A percentile compares a stretch with the other conserved stretches of the same genome.
These are phyloP conservation scores for Falco rusticolus DNA, from an alignment of 2,797 vertebrate genomes.

Conservation along the genomic window DNA sequence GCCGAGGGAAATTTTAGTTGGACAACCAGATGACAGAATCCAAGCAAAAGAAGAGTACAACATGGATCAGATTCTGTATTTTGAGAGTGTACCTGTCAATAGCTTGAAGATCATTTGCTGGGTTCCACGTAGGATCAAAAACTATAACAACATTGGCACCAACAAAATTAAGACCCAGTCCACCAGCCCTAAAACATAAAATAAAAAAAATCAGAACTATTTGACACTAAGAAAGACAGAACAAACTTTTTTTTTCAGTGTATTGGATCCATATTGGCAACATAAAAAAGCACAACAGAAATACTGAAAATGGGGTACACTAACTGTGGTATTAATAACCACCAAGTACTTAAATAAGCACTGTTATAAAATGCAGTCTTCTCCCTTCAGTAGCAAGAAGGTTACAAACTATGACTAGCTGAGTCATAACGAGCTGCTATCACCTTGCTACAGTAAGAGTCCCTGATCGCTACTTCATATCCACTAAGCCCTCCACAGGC, in stretches of 20 bases:
- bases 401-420: background rate
- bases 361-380: background rate
- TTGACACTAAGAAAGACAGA: background rate
- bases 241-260: background rate
- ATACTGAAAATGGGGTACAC: background rate
- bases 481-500: background rate
- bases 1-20: background rate
- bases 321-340: background rate
- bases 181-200: slow-evolving; percentile 86
- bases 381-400: background rate
- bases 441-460: background rate
- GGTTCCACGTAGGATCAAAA: slow-evolving; percentile 98
- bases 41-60: background rate
- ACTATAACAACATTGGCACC: slow-evolving; percentile 95
- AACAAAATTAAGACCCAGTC: slow-evolving; percentile 95
- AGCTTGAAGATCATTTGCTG: slow-evolving; percentile 96
- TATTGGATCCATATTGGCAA: background rate
- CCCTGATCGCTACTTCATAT: background rate
- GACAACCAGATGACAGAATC: background rate
- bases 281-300: background rate
- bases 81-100: slow-evolving; percentile 87
- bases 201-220: background rate
- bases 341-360: background rate
- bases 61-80: background rate
- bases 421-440: background rate